These are phyloP conservation scores for Dysdera silvatica DNA, from an alignment of 1,140 invertebrate genomes.

Conservation along the genomic window DNA sequence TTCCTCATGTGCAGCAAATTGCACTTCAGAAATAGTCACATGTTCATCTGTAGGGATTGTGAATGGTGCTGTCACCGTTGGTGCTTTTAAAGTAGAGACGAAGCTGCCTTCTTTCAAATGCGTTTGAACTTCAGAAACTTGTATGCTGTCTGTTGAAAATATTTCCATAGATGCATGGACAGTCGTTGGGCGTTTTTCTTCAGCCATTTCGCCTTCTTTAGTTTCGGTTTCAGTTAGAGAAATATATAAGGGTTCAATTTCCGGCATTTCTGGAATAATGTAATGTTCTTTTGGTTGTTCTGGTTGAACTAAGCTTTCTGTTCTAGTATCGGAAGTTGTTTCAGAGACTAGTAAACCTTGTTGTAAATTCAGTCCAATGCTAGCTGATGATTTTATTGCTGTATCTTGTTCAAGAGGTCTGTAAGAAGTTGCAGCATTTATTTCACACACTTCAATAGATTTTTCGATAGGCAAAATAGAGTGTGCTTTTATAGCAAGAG, in stretches of 20 bases:
- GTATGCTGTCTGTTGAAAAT: slow-evolving; percentile 9
- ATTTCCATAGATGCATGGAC: slow-evolving; percentile 3
- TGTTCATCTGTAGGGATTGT: slow-evolving; percentile 15
- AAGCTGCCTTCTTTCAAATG: slow-evolving; percentile 23
- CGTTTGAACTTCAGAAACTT: slow-evolving; percentile 19
- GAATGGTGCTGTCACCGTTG: slow-evolving; percentile 4
- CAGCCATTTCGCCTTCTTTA: slow-evolving; percentile 13
- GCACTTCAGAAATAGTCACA: slow-evolving; percentile 19
- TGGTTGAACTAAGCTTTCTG: slow-evolving; percentile 8
- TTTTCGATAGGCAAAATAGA: slow-evolving; percentile 13
- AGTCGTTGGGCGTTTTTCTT: slow-evolving; percentile 6
- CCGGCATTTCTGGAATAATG: slow-evolving; percentile 8
- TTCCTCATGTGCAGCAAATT: slow-evolving; percentile 15
- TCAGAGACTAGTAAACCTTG: slow-evolving; percentile 24
- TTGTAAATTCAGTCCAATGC: not conserved
- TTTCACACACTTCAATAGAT: slow-evolving; percentile 28
- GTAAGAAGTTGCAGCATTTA: slow-evolving; percentile 9
- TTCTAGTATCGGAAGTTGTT: slow-evolving; percentile 13
- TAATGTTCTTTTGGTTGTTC: slow-evolving; percentile 14
- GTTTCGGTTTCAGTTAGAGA: slow-evolving; percentile 9
- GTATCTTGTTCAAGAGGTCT: slow-evolving; percentile 8
- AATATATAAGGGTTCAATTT: slow-evolving; percentile 26
- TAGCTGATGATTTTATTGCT: slow-evolving; percentile 13
- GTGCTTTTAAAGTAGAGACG: not conserved
- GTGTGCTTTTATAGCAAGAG: slow-evolving; percentile 14